Evolutionary conservation across 1,140 invertebrate species (phyloP), one percentile per base, ranked within the genome.

Genomic region (Zaprionus ghesquierei): DNA sequence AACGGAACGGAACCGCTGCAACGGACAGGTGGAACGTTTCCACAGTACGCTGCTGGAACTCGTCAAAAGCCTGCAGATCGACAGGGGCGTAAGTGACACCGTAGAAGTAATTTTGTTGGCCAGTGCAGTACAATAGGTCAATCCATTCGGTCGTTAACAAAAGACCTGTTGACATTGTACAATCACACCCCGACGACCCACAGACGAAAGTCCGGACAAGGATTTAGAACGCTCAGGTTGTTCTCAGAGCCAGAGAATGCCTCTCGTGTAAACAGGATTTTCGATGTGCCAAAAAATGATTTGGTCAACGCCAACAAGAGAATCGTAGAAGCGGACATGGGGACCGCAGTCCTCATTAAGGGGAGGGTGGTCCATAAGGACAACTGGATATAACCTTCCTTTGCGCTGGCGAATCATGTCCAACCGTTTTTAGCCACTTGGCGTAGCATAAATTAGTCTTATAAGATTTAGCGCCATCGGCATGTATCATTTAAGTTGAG

Each of bases 211-310:
- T n/a, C n/a, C n/a, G n/a, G n/a, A n/a, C n/a, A n/a, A n/a, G n/a
- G n/a, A n/a, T n/a, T n/a, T n/a, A n/a, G n/a, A n/a, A n/a, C n/a
- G n/a, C n/a, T n/a, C 50, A 53, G 27, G 50, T 18, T 15, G 18
- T 5, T 2, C 51, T 62, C 27, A 49, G 51, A 51, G 15, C 27
- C 53, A 63, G 54, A 71, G 31, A 69, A 69, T 50, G 27, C 66
- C 18, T 46, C 49, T 12, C 38, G 59, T 8, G 38, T 53, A 31
- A 69, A 60, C 5, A 44, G 27, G n/a, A n/a, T 29, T 29, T 29
- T 5, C 8, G 27, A 29, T 5, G 27, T 29, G 5, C 1, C 5
- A 29, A 6, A 29, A 29, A 29, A 29, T 6, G 27, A 6, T 2
- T 29, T 29, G 27, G 27, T 29, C 5, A 3, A 29, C 5, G 5